These are phyloP conservation scores for Orthosia incerta DNA, from an alignment of 2,888 invertebrate species.

Conservation along the genomic window DNA sequence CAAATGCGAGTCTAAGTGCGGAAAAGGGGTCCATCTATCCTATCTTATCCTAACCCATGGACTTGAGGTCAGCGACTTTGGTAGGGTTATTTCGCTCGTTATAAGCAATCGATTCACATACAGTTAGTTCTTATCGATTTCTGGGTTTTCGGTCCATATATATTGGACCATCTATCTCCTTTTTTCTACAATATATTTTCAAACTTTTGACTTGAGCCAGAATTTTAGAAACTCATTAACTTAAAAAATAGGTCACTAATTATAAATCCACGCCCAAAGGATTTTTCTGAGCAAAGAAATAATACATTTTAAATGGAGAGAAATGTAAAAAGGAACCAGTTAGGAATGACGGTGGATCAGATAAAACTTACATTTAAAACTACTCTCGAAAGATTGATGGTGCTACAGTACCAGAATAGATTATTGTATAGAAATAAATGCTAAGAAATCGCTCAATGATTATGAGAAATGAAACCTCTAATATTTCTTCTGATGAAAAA, in stretches of 20 bases:
- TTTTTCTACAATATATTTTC: background rate
- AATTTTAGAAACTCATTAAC: slow-evolving; percentile 8
- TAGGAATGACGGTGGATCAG: slow-evolving; percentile 47
- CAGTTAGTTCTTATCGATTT: too few relatives aligned
- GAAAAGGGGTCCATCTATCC: too few relatives aligned
- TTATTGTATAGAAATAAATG: slow-evolving; percentile 39
- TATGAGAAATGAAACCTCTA: slow-evolving; percentile 15
- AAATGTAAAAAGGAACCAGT: slow-evolving; percentile 45
- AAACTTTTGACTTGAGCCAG: background rate
- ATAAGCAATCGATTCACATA: too few relatives aligned
- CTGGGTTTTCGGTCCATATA: too few relatives aligned
- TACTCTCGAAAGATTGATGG: slow-evolving; percentile 56
- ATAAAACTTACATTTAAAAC: slow-evolving; percentile 54
- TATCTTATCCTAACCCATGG: too few relatives aligned
- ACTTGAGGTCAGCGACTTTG: too few relatives aligned
- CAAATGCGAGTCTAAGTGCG: too few relatives aligned
- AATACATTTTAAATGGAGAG: slow-evolving; percentile 57
- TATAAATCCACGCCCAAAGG: slow-evolving; percentile 18
- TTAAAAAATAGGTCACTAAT: slow-evolving; percentile 6
- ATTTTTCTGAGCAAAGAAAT: slow-evolving; percentile 34
- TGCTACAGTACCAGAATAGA: slow-evolving; percentile 21
- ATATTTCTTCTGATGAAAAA: background rate
- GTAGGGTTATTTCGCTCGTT: too few relatives aligned
- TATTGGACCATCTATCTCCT: too few relatives aligned
- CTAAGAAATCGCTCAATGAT: slow-evolving; percentile 15